These are phyloP conservation scores for Macaria notata DNA, from an alignment of 2,888 invertebrate genomes.

Conservation along the genomic window DNA sequence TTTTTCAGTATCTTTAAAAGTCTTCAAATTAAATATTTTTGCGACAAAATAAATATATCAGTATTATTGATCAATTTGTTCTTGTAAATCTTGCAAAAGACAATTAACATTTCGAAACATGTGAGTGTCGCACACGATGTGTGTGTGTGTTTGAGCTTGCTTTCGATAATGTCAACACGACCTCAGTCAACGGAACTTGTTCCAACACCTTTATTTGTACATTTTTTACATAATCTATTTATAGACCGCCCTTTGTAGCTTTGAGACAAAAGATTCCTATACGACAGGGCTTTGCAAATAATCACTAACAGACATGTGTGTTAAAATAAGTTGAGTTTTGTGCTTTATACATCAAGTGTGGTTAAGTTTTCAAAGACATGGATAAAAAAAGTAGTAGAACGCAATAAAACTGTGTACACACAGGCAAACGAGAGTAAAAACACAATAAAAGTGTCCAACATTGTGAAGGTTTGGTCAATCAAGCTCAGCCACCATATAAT, in stretches of 20 bases:
- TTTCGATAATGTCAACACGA: conserved; percentile 77
- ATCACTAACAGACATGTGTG: background rate
- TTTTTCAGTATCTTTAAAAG: no score
- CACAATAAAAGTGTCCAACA: no score
- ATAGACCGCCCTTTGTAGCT: conserved; percentile 41
- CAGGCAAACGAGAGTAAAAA: no score
- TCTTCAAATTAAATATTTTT: no score
- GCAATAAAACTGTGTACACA: no score
- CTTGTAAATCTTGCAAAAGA: conserved; percentile 55
- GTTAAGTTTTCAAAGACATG: no score
- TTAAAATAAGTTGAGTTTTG: no score
- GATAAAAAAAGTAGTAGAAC: no score
- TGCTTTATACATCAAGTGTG: no score
- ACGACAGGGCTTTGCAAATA: conserved; percentile 15
- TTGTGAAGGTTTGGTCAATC: background rate
- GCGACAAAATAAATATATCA: no score
- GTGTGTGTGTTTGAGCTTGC: conserved; percentile 69
- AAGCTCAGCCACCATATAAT: conserved; percentile 7
- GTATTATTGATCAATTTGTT: no score
- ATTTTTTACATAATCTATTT: conserved; percentile 61
- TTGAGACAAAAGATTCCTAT: conserved; percentile 25
- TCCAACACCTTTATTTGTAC: conserved; percentile 60
- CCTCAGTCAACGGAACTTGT: conserved; percentile 69
- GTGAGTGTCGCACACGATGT: conserved; percentile 53
- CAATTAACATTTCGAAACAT: conserved; percentile 66